Evolutionary conservation across 2,113 vertebrate genomes (phyloP), one percentile per base, ranked within the genome.

Genomic region (Typhlomys cinereus): DNA sequence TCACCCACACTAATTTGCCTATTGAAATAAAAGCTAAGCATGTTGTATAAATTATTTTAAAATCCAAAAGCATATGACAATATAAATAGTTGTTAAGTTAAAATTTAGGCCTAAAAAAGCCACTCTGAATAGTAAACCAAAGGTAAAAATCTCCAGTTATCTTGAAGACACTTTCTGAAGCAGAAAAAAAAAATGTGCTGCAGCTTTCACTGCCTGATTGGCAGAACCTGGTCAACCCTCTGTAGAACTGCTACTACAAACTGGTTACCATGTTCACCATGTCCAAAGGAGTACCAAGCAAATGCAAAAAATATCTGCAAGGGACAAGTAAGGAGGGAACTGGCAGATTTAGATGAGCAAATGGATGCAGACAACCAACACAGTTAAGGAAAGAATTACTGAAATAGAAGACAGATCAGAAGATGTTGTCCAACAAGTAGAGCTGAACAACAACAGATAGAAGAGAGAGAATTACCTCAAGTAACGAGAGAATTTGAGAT

Each of bases 141-240:
- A 4, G 18, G 44, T 4, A 85, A 91, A 88, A 46, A 31, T 57
- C 7, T 21, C 0, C 9, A 76, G 52, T 85, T 27, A 25, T 62
- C 36, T 84, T 41, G 6, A 76, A 39, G 39, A 59, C 15, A 7
- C 85, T 76, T 91, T 17, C 27, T 80, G 70, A 75, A 91, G 21
- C 44, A 90, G 34, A 88, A 81, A 85, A 93, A 34, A 15, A 88
- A 17, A n/a, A n/a, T n/a, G n/a, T n/a, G n/a, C 34, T 67, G 10
- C 27, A 29, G 36, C n/a, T 83, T 92, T 67, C 31, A 84, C 12
- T 50, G 14, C n/a, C 34, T 59, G 18, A 12, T 12, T 15, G 14
- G 67, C 23, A 71, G 54, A 88, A 80, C 6, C 6, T 34, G n/a
- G 25, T 50, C 17, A 88, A 61, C 46, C 9, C 12, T 17, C 52